Base-by-base conservation (phyloP, 1,140 invertebrate genomes). In the Diuraphis noxia region DNA sequence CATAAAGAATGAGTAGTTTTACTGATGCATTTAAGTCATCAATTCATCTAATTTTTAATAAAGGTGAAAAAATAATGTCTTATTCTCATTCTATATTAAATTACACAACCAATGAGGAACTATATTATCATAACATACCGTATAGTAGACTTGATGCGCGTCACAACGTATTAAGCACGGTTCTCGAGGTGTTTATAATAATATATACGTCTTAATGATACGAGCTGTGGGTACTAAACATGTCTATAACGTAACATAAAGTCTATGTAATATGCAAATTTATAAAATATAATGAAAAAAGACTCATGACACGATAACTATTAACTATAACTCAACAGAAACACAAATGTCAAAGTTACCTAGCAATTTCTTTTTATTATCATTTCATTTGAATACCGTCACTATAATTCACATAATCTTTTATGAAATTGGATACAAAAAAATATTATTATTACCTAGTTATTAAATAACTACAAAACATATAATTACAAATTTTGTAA, bases 151-250 rank as follows among this genome's bases (percentile, higher is more conserved):
- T 63, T 89, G 77, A 89, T 79, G 34, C 88, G 72, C 40, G 19
- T 79, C 88, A 89, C 72, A 72, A n/a, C 25, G 38, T 56, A 88
- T 88, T 89, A 89, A 77, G 88, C 88, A 89, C 63, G 88, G 40
- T 77, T 46, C 40, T 79, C 30, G 72, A 43, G 19, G 63, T 43
- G 41, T 79, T 79, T 41, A 89, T 89, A 89, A 89, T 89, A 89
- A 89, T 77, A 77, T 46, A 79, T 43, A 79, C 63, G 21, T 89
- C 88, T 89, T 89, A 89, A 89, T 89, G 34, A 89, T 79, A 89
- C 34, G 36, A 46, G 9, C 36, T 77, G 9, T 36, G 19, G 52
- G 41, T 46, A 46, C 63, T 89, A 79, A 89, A 89, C 30, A 89
- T 89, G 63, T 79, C 40, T 79, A 46, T 72, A 63, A 40, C 2